Evolutionary conservation across 2,113 vertebrate species (phyloP).

Genomic region (Nipponia nippon): DNA sequence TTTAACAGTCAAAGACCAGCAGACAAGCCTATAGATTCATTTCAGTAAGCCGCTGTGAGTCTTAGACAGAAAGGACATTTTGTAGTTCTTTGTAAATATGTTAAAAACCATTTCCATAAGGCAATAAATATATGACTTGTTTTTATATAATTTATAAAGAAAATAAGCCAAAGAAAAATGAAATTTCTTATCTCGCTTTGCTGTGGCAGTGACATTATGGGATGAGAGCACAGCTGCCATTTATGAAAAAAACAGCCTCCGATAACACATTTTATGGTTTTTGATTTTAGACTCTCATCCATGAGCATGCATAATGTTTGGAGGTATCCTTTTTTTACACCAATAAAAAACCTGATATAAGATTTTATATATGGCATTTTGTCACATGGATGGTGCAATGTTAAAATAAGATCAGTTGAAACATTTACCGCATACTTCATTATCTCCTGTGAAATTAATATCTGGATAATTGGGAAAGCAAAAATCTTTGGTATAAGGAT

Average conservation of each 20-base stretch:
- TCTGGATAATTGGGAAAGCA: conserved; percentile 65
- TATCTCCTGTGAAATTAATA: conserved; percentile 53
- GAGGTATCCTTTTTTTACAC: conserved; percentile 45
- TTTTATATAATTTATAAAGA: conserved; percentile 30
- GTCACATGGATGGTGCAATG: background rate
- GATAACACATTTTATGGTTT: conserved; percentile 38
- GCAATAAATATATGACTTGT: background rate
- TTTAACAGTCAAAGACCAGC: background rate
- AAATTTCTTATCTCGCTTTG: conserved; percentile 32
- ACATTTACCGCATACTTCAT: conserved; percentile 47
- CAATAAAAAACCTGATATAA: conserved; percentile 6
- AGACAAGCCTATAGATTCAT: background rate
- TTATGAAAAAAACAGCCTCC: conserved; percentile 37
- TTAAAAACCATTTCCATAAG: background rate
- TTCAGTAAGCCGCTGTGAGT: background rate
- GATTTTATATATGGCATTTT: conserved; percentile 29
- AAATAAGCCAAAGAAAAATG: conserved; percentile 24
- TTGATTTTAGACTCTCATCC: conserved; percentile 38
- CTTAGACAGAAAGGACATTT: background rate
- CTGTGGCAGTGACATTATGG: background rate
- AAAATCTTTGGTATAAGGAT: conserved; percentile 44
- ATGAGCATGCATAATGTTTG: conserved; percentile 36
- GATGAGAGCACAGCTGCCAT: conserved; percentile 30
- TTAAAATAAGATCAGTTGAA: conserved; percentile 43
- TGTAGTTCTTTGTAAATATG: background rate